Evolutionary conservation across 2,113 vertebrate genomes (phyloP), one percentile per base, ranked within the genome.

Genomic region (Neodontobutis hainanensis): DNA sequence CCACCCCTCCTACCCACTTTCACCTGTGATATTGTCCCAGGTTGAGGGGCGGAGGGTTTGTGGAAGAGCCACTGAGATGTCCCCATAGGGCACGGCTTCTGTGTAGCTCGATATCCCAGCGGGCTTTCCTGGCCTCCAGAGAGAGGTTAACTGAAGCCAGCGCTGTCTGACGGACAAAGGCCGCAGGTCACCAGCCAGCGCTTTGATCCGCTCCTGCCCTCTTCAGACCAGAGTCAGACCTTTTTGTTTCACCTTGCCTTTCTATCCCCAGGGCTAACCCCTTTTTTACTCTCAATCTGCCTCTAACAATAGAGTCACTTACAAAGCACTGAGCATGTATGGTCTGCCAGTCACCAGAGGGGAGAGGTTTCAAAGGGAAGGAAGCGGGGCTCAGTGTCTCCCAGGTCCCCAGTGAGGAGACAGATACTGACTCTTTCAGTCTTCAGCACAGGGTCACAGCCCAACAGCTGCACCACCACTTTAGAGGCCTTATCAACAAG

Each of bases 231-330:
- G 85, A 91, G 80, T 75, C 82, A 88, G 87, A 84, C 87, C 85
- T 88, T 89, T 91, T 87, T 87, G 87, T 91, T 88, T 89, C 87
- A 89, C 87, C 85, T 86, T 89, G 87, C 78, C 86, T 79, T 85
- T 83, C 84, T 85, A 73, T 89, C 89, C 87, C 78, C 55, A 77
- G 65, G 89, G 87, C 85, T 83, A 84, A 78, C 77, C 81, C 84
- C 85, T 82, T 86, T 85, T 88, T 90, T 89, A 80, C 89, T 87
- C 87, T 89, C 90, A 88, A 87, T 90, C 89, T 85, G 84, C 82
- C 85, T 74, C 89, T 62, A 75, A 92, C 90, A 92, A 91, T 92
- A 87, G 92, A 93, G 83, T 93, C 92, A 91, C 92, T 93, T 92
- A 93, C 92, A 92, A 91, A 93, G 92, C 89, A 87, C 79, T 70